These are phyloP conservation scores for Thunnus albacares DNA, from an alignment of 2,797 vertebrate genomes.

Conservation along the genomic window DNA sequence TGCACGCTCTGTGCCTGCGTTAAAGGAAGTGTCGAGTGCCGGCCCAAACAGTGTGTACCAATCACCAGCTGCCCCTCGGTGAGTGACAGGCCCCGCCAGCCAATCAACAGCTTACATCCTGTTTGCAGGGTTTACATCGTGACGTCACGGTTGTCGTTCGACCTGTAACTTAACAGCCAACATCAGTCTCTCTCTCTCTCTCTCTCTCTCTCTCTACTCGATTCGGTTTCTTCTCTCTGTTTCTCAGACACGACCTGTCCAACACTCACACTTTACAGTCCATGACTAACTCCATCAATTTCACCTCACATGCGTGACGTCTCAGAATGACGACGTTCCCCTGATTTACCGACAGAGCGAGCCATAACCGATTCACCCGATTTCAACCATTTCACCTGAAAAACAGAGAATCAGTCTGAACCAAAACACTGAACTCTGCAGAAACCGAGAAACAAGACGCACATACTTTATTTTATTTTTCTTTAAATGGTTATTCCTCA, in stretches of 20 bases:
- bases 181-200: background rate
- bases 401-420: slow-evolving; percentile 8
- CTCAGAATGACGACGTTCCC: background rate
- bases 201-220: slow-evolving; percentile 33
- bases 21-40: slow-evolving; percentile 92
- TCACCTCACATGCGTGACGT: slow-evolving; percentile 43
- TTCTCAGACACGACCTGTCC: background rate
- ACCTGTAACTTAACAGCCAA: background rate
- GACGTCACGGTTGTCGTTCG: background rate
- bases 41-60: slow-evolving; percentile 93
- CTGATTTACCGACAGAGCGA: slow-evolving; percentile 37
- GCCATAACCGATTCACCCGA: background rate
- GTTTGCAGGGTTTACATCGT: background rate
- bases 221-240: slow-evolving; percentile 9
- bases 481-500: background rate
- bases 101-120: slow-evolving; percentile 20
- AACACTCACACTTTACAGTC: slow-evolving; percentile 43
- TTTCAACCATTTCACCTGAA: slow-evolving; percentile 11
- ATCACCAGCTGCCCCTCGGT: slow-evolving; percentile 93
- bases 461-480: background rate
- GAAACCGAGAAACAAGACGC: background rate
- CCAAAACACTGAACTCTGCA: background rate
- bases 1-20: slow-evolving; percentile 95
- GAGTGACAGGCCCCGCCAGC: slow-evolving; percentile 61
- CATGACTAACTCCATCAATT: slow-evolving; percentile 45